Conservation (phyloP, 2,113 vertebrate species). For the Danio rerio region GRCz12tu NC_133185.1:21889001-21889500, state of each 20-base stretch:
- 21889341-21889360: slow-evolving; percentile 83
- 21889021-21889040: too few species aligned
- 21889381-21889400: background rate
- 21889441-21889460: slow-evolving; percentile 87
- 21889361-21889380: background rate
- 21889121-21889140: too few species aligned
- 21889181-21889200: too few species aligned
- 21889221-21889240: slow-evolving; percentile 79
- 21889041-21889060: too few species aligned
- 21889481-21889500: slow-evolving; percentile 80
- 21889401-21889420: background rate
- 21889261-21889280: slow-evolving; percentile 97
- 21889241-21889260: slow-evolving; percentile 82
- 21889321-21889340: slow-evolving; percentile 82
- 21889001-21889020: too few species aligned
- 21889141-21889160: too few species aligned
- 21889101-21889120: too few species aligned
- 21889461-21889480: slow-evolving; percentile 87
- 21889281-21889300: slow-evolving; percentile 85
- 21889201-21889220: background rate
- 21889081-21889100: too few species aligned
- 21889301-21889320: slow-evolving; percentile 79
- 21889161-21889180: too few species aligned
- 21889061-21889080: too few species aligned
- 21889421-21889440: slow-evolving; percentile 91